Evolutionary conservation across 2,113 vertebrate genomes (phyloP), one percentile per base, ranked within the genome.

Genomic region (Myiagra hebetior): DNA sequence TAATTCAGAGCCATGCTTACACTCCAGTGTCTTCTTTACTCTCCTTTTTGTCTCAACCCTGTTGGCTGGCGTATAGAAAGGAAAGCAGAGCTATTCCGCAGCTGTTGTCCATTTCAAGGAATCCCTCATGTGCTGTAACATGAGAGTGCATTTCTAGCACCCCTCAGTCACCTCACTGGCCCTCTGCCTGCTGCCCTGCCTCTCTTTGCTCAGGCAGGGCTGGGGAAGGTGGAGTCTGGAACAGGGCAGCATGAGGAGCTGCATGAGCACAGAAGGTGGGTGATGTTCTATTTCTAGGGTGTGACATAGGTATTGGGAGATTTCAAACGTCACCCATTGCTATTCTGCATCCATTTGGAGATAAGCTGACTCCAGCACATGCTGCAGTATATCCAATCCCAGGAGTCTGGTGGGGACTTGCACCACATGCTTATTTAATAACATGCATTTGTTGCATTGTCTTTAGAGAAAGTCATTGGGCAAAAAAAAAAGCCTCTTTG

Each of bases 191-290:
- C 68, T n/a, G 56, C 39, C n/a, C n/a, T n/a, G n/a, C n/a, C n/a
- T 7, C 26, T 62, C n/a, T 56, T 46, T 41, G 56, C 69, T 46
- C 50, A 59, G 76, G 33, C 27, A 79, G 59, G 67, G 8, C 14
- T 37, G 31, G 30, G 47, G 52, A 50, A 72, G 39, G n/a, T 24
- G 41, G 21, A 56, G 6, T 3, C 19, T 75, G 35, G 31, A 59
- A 14, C 8, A 19, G 4, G 35, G 10, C 50, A 70, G 59, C 0
- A 0, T 42, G 9, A 5, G 0, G 8, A 50, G 33, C 60, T 1
- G 1, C 65, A 53, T 47, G 60, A 10, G 12, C 0, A 0, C 26
- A 17, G 42, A 4, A 33, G 6, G 33, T 0, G 0, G 7, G 19
- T 31, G 19, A 3, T 0, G 4, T 17, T 47, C 8, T 49, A 2